Evolutionary conservation across 2,797 vertebrate species (phyloP).

Genomic region (Crocodylus rhombifer): DNA sequence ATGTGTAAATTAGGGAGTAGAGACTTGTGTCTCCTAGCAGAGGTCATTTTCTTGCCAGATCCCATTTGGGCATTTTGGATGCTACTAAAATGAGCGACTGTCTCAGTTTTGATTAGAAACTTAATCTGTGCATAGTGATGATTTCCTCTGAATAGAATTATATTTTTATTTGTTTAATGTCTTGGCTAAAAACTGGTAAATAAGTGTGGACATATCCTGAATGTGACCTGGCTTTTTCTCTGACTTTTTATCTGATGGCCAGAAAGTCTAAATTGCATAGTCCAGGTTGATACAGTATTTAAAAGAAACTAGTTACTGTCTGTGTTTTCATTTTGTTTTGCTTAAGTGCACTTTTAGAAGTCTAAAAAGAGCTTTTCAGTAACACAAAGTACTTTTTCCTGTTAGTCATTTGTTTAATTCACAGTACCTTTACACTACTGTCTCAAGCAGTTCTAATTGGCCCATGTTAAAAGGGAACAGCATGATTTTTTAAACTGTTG

Average conservation of each 20-base stretch:
- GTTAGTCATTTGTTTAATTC: background rate
- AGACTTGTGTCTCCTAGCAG: background rate
- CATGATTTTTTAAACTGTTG: slow-evolving; percentile 55
- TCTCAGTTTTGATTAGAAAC: background rate
- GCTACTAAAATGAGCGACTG: background rate
- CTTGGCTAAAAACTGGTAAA: background rate
- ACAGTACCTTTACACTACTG: background rate
- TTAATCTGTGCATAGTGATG: background rate
- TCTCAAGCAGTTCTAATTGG: slow-evolving; percentile 38
- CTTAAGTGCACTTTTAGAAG: background rate
- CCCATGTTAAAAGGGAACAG: slow-evolving; percentile 35
- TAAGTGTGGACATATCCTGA: too few species aligned
- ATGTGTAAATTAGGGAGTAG: too few species aligned
- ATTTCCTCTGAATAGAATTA: background rate
- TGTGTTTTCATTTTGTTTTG: background rate
- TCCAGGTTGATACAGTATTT: background rate
- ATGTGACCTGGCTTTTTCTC: background rate
- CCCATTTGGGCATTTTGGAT: background rate
- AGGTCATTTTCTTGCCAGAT: background rate
- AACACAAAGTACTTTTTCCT: background rate
- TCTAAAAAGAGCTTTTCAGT: background rate
- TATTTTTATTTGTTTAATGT: background rate
- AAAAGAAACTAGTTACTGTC: background rate
- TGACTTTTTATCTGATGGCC: background rate
- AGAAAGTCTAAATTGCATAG: background rate